Base-by-base conservation (phyloP, 2,113 vertebrate genomes). In the Spizaetus ornatus region DNA sequence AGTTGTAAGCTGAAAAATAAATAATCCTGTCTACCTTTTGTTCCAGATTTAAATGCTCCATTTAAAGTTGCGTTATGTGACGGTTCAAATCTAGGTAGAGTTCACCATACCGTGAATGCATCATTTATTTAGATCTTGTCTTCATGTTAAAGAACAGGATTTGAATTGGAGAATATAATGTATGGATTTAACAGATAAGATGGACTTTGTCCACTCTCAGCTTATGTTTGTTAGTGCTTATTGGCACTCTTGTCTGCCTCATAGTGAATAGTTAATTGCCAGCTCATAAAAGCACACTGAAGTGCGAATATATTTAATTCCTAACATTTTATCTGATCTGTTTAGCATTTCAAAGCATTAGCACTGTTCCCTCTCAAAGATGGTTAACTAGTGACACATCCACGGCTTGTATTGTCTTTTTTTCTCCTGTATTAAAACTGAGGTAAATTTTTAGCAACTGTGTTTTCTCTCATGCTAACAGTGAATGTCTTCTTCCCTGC, bases 401-500 rank as follows among this genome's bases (percentile, higher is more conserved):
- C 31, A 43, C 34, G 67, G 20, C n/a, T 63, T 85, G 9, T n/a
- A 14, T 29, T 70, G 16, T 80, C 31, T 84, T 55, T 89, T 73
- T 63, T 21, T 4, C 10, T 62, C 19, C 11, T 7, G 9, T 77
- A 26, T 82, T 79, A 79, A 91, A 89, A 77, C 11, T 16, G 42
- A 82, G 26, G 62, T 89, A 76, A 38, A 42, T 16, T 55, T 79
- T 40, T 58, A 47, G 48, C 34, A 66, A 7, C 27, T 34, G 2
- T 43, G 61, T 50, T 65, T 53, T 66, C 59, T 27, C 15, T 82
- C 29, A 14, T 72, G 26, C 70, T 96, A 82, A 97, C 0, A 0
- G 13, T 78, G 42, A 31, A 71, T 91, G 43, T 90, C 43, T 72
- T 96, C 78, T 93, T 66, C 56, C 86, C 94, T 97, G 25, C 98